These are phyloP conservation scores for Beris chalybata DNA, from an alignment of 2,888 invertebrate species.

Conservation along the genomic window DNA sequence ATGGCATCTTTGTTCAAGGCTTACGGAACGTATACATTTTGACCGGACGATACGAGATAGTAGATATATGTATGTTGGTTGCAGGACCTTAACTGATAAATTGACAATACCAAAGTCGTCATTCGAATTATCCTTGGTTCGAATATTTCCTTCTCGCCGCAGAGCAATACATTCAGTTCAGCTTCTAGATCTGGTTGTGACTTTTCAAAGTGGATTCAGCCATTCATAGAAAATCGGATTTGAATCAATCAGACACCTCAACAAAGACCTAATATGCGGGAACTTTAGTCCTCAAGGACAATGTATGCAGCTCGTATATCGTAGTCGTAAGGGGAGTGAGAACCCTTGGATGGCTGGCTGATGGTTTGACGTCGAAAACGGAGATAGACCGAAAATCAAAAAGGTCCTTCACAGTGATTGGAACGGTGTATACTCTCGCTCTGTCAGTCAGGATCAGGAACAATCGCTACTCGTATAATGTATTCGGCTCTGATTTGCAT, in stretches of 20 bases:
- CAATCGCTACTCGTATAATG: conserved; percentile 25
- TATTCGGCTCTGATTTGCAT: conserved; percentile 39
- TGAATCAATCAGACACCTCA: conserved; percentile 32
- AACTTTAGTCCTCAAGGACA: conserved; percentile 23
- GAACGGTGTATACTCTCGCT: conserved; percentile 16
- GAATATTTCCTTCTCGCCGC: no score
- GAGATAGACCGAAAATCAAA: conserved; percentile 1
- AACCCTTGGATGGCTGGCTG: conserved; percentile 19
- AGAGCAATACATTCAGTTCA: no score
- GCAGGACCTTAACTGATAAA: conserved; percentile 33
- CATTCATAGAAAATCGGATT: conserved; percentile 31
- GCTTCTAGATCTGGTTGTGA: conserved; percentile 11
- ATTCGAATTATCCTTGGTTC: no score
- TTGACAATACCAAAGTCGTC: conserved; percentile 14
- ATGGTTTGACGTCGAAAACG: conserved; percentile 4
- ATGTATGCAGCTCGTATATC: conserved; percentile 1
- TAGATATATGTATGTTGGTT: no score
- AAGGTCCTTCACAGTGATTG: conserved; percentile 15
- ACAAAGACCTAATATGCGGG: conserved; percentile 31
- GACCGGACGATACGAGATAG: no score
- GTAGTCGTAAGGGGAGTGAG: not conserved
- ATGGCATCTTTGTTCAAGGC: conserved; percentile 9
- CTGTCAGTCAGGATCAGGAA: conserved; percentile 29
- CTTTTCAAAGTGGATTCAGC: conserved; percentile 26
- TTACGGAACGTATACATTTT: no score